phyloP scores from a whole-genome alignment of 2,113 vertebrate genomes.

The Carettochelys insculpta region DNA sequence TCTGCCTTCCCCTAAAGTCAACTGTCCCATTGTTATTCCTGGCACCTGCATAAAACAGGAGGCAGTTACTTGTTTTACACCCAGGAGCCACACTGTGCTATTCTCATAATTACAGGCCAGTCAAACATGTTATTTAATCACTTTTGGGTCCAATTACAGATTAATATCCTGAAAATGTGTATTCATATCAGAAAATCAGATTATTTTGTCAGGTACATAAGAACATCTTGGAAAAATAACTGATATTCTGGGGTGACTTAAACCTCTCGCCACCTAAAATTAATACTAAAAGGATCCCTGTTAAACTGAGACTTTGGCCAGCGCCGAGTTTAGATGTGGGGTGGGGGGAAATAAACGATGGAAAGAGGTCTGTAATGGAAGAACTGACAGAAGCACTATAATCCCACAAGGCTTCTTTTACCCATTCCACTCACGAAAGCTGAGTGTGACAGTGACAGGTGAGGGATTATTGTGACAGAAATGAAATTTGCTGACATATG shows the following conservation, averaged over 20 bases:
- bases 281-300: not conserved
- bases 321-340: not conserved
- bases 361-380: not conserved
- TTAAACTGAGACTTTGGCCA: not conserved
- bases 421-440: not conserved
- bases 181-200: too few species aligned
- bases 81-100: not conserved
- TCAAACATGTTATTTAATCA: not conserved
- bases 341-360: too few species aligned
- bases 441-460: constrained; percentile 61
- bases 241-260: not conserved
- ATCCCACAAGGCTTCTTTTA: not conserved
- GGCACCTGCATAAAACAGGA: not conserved
- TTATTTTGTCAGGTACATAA: too few species aligned
- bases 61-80: not conserved
- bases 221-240: not conserved
- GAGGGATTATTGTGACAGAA: not conserved
- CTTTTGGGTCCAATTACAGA: not conserved
- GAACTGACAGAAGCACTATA: not conserved
- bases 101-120: not conserved
- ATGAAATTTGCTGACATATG: not conserved
- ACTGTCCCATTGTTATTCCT: not conserved
- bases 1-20: accelerated
- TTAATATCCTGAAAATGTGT: not conserved
- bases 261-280: accelerated